phyloP scores from a whole-genome alignment of 2,113 vertebrate species.

The Odocoileus virginianus region DNA sequence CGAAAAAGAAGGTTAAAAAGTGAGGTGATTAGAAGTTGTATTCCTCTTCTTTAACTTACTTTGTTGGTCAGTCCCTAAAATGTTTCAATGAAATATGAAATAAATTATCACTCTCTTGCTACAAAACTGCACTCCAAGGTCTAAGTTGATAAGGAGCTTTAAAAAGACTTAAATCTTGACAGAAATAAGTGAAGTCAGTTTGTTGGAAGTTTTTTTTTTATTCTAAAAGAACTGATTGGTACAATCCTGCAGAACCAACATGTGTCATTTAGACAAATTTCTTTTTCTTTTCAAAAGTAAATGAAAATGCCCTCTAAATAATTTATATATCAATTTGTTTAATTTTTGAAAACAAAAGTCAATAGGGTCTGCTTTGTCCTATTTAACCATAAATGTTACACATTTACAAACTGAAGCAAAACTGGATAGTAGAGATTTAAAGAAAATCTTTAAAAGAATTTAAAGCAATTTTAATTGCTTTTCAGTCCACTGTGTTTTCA shows the following conservation, averaged over 20 bases:
- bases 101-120: background rate
- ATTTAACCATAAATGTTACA: slow-evolving; percentile 64
- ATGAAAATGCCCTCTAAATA: slow-evolving; percentile 11
- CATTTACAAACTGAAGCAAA: slow-evolving; percentile 67
- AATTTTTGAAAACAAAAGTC: slow-evolving; percentile 79
- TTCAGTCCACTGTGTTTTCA: slow-evolving; percentile 59
- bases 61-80: background rate
- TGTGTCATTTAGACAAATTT: slow-evolving; percentile 51
- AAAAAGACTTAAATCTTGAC: slow-evolving; percentile 30
- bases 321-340: slow-evolving; percentile 80
- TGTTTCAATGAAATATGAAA: background rate
- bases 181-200: slow-evolving; percentile 46
- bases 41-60: background rate
- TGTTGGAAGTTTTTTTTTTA: slow-evolving; percentile 44
- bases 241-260: slow-evolving; percentile 33
- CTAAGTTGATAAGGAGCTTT: background rate
- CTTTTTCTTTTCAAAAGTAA: slow-evolving; percentile 51
- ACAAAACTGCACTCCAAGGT: background rate
- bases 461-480: slow-evolving; percentile 53
- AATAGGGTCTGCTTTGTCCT: slow-evolving; percentile 73
- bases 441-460: slow-evolving; percentile 69
- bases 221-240: slow-evolving; percentile 44
- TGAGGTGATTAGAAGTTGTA: background rate
- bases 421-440: slow-evolving; percentile 59
- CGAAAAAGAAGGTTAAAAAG: background rate